phyloP scores from a whole-genome alignment of 2,797 vertebrate genomes.

The Fistularia commersonii region DNA sequence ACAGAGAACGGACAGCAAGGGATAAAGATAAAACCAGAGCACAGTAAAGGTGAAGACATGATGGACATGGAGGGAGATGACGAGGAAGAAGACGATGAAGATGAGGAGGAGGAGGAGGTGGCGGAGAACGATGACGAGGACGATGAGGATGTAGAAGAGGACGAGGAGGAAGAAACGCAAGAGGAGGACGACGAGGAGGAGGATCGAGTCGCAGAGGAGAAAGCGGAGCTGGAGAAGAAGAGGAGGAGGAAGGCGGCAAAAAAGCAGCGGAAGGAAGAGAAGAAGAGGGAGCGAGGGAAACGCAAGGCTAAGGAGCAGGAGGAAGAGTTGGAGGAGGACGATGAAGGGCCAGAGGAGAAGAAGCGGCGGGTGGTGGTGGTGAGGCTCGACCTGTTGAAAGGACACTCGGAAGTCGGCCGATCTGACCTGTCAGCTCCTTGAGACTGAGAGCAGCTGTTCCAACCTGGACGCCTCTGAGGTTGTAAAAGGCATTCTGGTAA shows the following conservation, averaged over 20 bases:
- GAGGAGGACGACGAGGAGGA: conserved; percentile 12
- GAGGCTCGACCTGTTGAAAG: conserved; percentile 56
- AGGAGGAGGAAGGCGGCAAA: conserved; percentile 1
- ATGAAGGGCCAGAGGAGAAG: conserved; percentile 42
- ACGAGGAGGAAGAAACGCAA: conserved; percentile 33
- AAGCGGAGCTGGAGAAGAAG: conserved; percentile 25
- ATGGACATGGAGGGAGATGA: conserved; percentile 1
- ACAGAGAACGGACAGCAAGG: conserved; percentile 35
- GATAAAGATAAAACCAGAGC: neutral
- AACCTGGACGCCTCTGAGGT: neutral
- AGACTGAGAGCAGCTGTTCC: conserved; percentile 10
- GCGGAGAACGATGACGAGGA: conserved; percentile 26
- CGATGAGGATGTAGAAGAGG: conserved; percentile 32
- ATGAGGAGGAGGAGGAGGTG: conserved; percentile 11
- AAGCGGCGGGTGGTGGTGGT: conserved; percentile 65
- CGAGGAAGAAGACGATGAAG: conserved; percentile 30
- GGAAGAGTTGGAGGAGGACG: conserved; percentile 9
- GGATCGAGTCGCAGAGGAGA: conserved; percentile 11
- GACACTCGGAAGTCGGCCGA: conserved; percentile 57
- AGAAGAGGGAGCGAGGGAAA: conserved; percentile 40
- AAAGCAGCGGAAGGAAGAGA: conserved; percentile 22
- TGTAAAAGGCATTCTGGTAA: conserved; percentile 24
- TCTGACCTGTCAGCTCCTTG: conserved; percentile 54
- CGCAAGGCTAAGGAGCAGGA: conserved; percentile 18
- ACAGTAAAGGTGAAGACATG: neutral